These are phyloP conservation scores for Drosophila algonquin DNA, from an alignment of 2,888 invertebrate species.

Conservation along the genomic window DNA sequence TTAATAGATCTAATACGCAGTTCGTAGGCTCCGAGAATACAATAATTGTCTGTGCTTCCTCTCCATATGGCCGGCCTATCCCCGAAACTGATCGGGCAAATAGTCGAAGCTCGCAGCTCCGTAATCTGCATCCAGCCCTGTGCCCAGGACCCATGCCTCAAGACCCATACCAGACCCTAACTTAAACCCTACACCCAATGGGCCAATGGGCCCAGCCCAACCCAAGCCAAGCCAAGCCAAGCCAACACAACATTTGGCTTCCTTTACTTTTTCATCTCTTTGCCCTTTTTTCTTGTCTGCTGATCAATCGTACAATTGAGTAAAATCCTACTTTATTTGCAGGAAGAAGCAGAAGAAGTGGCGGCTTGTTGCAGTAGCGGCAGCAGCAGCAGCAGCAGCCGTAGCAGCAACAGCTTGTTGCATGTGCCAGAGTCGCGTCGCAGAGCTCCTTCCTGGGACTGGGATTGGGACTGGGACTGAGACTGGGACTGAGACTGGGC, in stretches of 20 bases:
- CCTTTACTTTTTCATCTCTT: constrained; percentile 24
- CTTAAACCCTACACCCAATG: constrained; percentile 6
- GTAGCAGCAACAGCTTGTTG: constrained; percentile 55
- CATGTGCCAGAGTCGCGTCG: too few species aligned
- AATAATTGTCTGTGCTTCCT: constrained; percentile 1
- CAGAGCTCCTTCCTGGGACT: constrained; percentile 15
- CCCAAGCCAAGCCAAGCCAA: constrained; percentile 16
- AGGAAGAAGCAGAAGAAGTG: constrained; percentile 50
- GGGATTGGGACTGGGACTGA: constrained; percentile 29
- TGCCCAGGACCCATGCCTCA: too few species aligned
- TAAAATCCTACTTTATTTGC: constrained; percentile 78
- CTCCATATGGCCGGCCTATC: constrained; percentile 19
- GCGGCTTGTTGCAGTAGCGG: constrained; percentile 28
- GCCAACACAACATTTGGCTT: constrained; percentile 30
- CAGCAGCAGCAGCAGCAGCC: constrained; percentile 26
- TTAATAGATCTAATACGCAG: too few species aligned
- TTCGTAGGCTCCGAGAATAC: too few species aligned
- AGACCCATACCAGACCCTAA: too few species aligned
- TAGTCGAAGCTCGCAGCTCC: constrained; percentile 54
- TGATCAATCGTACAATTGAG: constrained; percentile 80
- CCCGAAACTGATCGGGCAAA: constrained; percentile 49
- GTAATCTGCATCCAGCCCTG: constrained; percentile 67
- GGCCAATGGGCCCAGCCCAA: constrained; percentile 13
- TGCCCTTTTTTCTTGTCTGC: constrained; percentile 54
- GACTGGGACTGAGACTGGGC: constrained; percentile 46